Conservation (phyloP, 2,888 invertebrate genomes). For the Cryptocephalus moraei region DNA sequence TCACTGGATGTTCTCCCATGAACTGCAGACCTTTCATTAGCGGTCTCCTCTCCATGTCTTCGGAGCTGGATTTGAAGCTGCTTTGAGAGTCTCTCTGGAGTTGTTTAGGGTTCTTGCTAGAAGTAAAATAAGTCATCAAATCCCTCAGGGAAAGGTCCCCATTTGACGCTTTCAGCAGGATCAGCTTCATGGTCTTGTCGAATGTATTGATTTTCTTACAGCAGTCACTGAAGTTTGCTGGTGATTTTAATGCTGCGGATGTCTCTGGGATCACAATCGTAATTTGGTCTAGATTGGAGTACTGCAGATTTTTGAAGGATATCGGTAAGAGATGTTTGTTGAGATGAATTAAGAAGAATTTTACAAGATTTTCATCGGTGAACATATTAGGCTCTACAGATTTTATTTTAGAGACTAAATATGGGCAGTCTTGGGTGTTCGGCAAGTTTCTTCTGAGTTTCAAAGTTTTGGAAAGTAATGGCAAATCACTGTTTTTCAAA, state of each 20-base stretch:
- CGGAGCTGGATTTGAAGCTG: not conserved
- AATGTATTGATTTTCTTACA: not conserved
- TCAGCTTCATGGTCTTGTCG: constrained; percentile 5
- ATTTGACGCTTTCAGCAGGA: constrained; percentile 7
- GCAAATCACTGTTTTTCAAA: too few relatives aligned
- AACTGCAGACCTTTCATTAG: not conserved
- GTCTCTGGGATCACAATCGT: not conserved
- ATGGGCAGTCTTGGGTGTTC: too few relatives aligned
- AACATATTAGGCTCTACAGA: too few relatives aligned
- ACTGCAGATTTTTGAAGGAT: too few relatives aligned
- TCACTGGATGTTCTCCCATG: constrained; percentile 25
- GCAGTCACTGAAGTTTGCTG: not conserved
- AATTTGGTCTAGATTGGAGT: not conserved
- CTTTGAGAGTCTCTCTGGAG: not conserved
- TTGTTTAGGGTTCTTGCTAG: not conserved
- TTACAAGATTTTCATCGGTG: too few relatives aligned
- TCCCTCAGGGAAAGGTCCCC: constrained; percentile 2
- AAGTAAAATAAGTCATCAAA: not conserved
- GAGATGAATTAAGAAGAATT: too few relatives aligned
- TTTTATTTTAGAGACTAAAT: too few relatives aligned
- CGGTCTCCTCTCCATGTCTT: not conserved
- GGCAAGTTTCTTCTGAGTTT: too few relatives aligned
- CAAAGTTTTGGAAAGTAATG: too few relatives aligned
- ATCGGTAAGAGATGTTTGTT: too few relatives aligned
- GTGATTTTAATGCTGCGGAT: not conserved